phyloP scores from a whole-genome alignment of 2,888 invertebrate genomes.

The Pheosia gnoma region DNA sequence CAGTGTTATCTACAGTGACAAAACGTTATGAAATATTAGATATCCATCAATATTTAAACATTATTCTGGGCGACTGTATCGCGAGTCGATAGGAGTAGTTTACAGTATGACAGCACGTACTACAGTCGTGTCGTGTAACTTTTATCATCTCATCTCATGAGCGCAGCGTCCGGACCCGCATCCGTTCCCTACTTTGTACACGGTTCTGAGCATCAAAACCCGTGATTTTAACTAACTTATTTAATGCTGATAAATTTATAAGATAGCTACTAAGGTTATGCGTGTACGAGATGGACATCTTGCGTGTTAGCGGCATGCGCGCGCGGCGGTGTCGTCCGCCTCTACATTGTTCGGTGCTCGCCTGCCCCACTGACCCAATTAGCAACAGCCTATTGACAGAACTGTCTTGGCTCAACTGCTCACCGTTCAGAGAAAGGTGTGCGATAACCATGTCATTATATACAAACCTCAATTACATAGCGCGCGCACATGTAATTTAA shows the following conservation, averaged over 20 bases:
- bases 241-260: constrained; percentile 20
- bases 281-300: constrained; percentile 23
- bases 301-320: constrained; percentile 51
- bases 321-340: constrained; percentile 43
- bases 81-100: constrained; percentile 25
- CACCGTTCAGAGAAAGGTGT: constrained; percentile 59
- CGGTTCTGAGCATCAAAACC: neutral
- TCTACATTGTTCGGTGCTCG: constrained; percentile 67
- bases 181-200: constrained; percentile 4
- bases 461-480: constrained; percentile 26
- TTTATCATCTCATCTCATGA: constrained; percentile 49
- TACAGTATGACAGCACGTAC: constrained; percentile 54
- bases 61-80: neutral
- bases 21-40: constrained; percentile 13
- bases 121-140: constrained; percentile 48
- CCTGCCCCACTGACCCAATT: constrained; percentile 79
- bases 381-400: constrained; percentile 77
- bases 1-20: constrained; percentile 1
- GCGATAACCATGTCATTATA: constrained; percentile 32
- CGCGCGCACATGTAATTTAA: constrained; percentile 23
- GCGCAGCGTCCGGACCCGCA: constrained; percentile 12
- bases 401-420: constrained; percentile 74
- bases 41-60: constrained; percentile 13
- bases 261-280: constrained; percentile 36
- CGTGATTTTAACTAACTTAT: no score